A percentile compares a stretch with the other conserved stretches of the same genome.
Conservation (phyloP, 1,140 invertebrate species). For the Drosophila trapezifrons region DNA sequence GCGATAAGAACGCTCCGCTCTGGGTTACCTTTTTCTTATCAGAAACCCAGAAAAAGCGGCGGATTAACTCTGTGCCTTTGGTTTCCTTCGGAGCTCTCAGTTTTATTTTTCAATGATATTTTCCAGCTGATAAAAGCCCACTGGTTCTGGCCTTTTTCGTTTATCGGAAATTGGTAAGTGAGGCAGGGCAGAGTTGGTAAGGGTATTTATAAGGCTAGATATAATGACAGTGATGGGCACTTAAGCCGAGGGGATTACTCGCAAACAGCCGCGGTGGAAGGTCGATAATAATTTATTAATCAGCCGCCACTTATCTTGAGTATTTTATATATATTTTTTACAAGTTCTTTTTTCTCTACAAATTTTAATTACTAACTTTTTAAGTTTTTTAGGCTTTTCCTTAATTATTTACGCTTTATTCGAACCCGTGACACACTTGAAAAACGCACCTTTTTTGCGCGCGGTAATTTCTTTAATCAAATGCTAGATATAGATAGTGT, state of each 20-base stretch:
- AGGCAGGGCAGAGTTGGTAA: too few species aligned
- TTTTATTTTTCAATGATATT: constrained; percentile 10
- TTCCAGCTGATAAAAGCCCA: constrained; percentile 33
- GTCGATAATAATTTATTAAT: constrained; percentile 11
- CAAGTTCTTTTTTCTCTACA: too few species aligned
- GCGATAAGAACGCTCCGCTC: constrained; percentile 50
- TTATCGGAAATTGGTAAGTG: constrained; percentile 1
- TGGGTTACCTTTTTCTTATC: constrained; percentile 53
- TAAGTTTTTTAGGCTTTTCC: not conserved
- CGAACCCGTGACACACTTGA: not conserved
- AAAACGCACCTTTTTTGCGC: not conserved
- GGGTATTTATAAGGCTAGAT: constrained; percentile 3
- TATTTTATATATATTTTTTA: not conserved
- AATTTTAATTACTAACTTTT: not conserved
- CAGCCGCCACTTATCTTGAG: too few species aligned
- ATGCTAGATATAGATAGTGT: constrained; percentile 29
- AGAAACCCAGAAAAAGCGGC: constrained; percentile 44
- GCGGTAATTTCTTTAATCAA: constrained; percentile 36
- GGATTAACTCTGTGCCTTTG: constrained; percentile 57
- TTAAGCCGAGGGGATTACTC: constrained; percentile 5
- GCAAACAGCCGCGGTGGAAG: not conserved
- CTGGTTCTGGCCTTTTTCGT: not conserved
- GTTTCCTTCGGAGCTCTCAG: constrained; percentile 38
- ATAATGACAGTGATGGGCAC: constrained; percentile 11
- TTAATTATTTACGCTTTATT: not conserved